Evolutionary conservation across 2,888 invertebrate genomes (phyloP).

Genomic region (Halictus quadricinctus): DNA sequence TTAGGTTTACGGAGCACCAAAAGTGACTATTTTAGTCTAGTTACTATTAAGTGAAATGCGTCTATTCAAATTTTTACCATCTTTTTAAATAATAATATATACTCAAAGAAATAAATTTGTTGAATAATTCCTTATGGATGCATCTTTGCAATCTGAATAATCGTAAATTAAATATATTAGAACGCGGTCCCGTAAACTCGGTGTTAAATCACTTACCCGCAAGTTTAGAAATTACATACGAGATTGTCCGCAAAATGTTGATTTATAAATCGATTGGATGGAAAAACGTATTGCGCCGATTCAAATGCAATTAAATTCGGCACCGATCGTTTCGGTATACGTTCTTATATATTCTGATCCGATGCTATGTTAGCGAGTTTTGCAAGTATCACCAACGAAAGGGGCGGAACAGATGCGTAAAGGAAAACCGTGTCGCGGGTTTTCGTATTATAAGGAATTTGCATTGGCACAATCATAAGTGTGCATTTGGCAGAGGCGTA

Average conservation of each 20-base stretch:
- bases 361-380: neutral
- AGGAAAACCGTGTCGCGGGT: neutral
- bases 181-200: neutral
- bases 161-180: neutral
- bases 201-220: neutral
- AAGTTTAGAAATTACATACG: neutral
- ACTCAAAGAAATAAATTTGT: too few relatives aligned
- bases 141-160: neutral
- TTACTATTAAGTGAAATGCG: too few relatives aligned
- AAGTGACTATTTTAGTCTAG: too few relatives aligned
- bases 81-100: too few relatives aligned
- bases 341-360: neutral
- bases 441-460: constrained; percentile 29
- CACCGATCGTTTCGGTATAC: too few relatives aligned
- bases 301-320: neutral
- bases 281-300: neutral
- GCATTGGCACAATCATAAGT: constrained; percentile 42
- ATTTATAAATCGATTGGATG: too few relatives aligned
- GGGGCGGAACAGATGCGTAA: neutral
- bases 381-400: neutral
- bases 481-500: constrained; percentile 51
- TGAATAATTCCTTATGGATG: too few relatives aligned
- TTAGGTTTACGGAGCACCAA: too few relatives aligned
- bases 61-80: too few relatives aligned
- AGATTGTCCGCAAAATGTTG: neutral